Conservation (phyloP, 2,113 vertebrate genomes). For the Oreochromis aureus region DNA sequence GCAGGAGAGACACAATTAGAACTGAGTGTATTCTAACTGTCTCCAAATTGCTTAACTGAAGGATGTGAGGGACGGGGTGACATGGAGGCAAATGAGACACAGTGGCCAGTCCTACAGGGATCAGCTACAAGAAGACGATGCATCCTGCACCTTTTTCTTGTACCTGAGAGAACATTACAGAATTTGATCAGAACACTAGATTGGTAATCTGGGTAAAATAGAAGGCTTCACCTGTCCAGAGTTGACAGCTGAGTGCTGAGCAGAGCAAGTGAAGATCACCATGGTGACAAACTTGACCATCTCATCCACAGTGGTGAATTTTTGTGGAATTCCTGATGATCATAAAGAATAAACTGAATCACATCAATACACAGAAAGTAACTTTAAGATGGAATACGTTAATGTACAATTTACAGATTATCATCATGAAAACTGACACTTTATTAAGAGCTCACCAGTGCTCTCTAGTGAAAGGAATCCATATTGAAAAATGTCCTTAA, state of each 20-base stretch:
- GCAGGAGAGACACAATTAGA: too few relatives aligned
- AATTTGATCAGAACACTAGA: too few relatives aligned
- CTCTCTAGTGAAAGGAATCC: constrained; percentile 59
- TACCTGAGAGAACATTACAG: too few relatives aligned
- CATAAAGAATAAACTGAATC: background rate
- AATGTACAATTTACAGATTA: background rate
- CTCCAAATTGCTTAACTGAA: too few relatives aligned
- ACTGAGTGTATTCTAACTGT: too few relatives aligned
- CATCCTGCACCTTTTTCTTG: too few relatives aligned
- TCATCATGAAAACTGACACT: too few relatives aligned
- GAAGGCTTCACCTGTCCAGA: constrained; percentile 44
- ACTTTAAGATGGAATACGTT: background rate
- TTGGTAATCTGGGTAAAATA: too few relatives aligned
- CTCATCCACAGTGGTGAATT: background rate
- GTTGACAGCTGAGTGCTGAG: constrained; percentile 52
- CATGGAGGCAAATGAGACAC: too few relatives aligned
- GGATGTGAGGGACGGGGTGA: too few relatives aligned
- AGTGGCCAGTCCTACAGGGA: too few relatives aligned
- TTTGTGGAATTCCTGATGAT: constrained; percentile 43
- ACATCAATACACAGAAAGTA: background rate
- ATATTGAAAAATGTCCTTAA: constrained; percentile 72
- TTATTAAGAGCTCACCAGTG: constrained; percentile 49
- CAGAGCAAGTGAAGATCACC: constrained; percentile 54
- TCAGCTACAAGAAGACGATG: too few relatives aligned
- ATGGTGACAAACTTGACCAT: constrained; percentile 61